Base-by-base conservation (phyloP, 2,113 vertebrate genomes). In the Pitta sordida region DNA sequence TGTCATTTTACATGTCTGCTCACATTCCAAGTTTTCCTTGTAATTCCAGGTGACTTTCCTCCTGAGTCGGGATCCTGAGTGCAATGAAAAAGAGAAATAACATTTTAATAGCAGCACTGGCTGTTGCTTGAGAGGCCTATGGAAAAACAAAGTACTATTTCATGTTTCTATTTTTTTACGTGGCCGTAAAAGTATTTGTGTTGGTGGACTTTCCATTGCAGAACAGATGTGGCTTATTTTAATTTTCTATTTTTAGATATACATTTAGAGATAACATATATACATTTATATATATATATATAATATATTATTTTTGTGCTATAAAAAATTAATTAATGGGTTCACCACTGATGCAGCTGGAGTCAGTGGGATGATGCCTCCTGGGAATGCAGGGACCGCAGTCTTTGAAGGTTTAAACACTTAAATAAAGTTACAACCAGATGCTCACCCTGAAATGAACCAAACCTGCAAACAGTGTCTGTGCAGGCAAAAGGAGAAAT, bases 91-190 rank as follows among this genome's bases (percentile, higher is more conserved):
- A 51, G 21, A 84, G 48, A 85, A 84, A 52, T 13, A 56, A 6
- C 43, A 21, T 36, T n/a, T 67, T 65, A 86, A 74, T 37, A 59
- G 55, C 77, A 78, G 24, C 64, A 36, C n/a, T 41, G 26, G 20
- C 6, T 86, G 56, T 78, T 87, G 37, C 69, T 75, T 78, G 83
- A 86, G 39, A 63, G 49, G 49, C 15, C 32, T 46, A 30, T 55
- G 89, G 77, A 88, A 88, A 95, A 96, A 37, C 8, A 2, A 56
- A 64, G 16, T 48, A n/a, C n/a, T n/a, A 29, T 63, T 94, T 63
- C 2, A 17, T 32, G 24, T 46, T 83, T 81, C 88, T 92, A 53
- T 83, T 94, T 93, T 94, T 93, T 94, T 86, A 68, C 36, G 43
- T 49, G 13, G 3, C 77, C 5, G 3, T 67, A 24, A 44, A 88